phyloP scores from a whole-genome alignment of 2,113 vertebrate genomes.

The Synodontis membranacea region DNA sequence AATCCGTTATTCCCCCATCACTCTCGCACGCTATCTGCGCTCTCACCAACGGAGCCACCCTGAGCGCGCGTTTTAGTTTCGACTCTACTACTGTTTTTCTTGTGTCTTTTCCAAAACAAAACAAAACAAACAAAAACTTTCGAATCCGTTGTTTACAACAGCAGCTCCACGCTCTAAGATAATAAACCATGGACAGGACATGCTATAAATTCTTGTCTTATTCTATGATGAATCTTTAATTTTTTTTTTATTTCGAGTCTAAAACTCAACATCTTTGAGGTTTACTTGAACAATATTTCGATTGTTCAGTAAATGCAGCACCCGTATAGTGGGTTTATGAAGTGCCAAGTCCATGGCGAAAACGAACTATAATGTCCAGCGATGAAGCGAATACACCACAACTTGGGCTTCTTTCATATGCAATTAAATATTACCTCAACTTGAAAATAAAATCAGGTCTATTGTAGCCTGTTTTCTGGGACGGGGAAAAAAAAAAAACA shows the following conservation, averaged over 20 bases:
- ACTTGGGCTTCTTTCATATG: neutral
- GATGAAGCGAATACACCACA: neutral
- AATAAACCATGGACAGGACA: neutral
- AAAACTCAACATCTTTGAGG: neutral
- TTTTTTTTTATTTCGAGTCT: too few species aligned
- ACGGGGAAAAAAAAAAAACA: neutral
- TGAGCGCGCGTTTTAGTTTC: conserved; percentile 11
- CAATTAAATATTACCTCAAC: neutral
- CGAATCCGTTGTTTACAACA: neutral
- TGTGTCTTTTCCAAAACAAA: too few species aligned
- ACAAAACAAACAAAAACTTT: neutral
- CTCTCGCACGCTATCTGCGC: conserved; percentile 71
- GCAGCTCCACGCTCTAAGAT: neutral
- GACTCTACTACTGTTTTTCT: neutral
- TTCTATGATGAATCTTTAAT: too few species aligned
- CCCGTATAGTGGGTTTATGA: too few species aligned
- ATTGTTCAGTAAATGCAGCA: too few species aligned
- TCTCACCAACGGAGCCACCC: conserved; percentile 9
- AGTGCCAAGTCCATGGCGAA: neutral
- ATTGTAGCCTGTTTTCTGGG: neutral
- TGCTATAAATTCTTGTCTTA: neutral
- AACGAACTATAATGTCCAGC: neutral
- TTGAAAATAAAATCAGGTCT: neutral
- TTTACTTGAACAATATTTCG: neutral
- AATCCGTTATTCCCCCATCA: conserved; percentile 52